These are phyloP conservation scores for Steatornis caripensis DNA, from an alignment of 2,113 vertebrate genomes.

Conservation along the genomic window DNA sequence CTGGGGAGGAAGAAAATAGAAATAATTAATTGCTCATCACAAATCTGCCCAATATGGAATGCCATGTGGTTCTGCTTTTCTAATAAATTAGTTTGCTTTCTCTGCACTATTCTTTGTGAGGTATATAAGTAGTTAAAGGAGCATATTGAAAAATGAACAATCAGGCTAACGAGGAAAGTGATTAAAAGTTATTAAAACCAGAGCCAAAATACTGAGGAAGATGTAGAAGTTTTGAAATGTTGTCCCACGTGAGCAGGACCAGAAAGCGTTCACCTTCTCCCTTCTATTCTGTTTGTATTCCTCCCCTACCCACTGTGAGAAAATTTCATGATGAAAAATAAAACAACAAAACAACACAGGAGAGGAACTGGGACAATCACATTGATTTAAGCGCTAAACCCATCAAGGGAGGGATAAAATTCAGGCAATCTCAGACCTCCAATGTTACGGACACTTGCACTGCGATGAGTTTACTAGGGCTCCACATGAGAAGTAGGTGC, in stretches of 20 bases:
- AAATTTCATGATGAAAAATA: background rate
- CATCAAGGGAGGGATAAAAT: background rate
- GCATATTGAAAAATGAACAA: slow-evolving; percentile 42
- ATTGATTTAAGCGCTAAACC: background rate
- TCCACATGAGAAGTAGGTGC: accelerated
- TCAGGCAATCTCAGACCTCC: background rate
- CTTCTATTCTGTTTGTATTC: background rate
- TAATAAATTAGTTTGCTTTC: slow-evolving; percentile 58
- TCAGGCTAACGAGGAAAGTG: background rate
- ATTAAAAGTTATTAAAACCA: slow-evolving; percentile 43
- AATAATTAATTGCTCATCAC: slow-evolving; percentile 69
- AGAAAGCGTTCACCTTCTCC: background rate
- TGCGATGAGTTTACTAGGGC: background rate
- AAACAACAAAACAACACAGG: background rate
- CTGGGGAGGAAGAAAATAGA: slow-evolving; percentile 50
- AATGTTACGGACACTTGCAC: background rate
- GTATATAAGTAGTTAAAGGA: slow-evolving; percentile 45
- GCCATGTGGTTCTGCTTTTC: slow-evolving; percentile 55
- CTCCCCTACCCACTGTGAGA: background rate
- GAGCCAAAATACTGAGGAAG: background rate
- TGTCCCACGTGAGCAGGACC: background rate
- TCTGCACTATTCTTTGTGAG: background rate
- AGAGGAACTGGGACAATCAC: background rate
- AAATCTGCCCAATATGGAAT: slow-evolving; percentile 69
- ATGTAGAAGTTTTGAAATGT: background rate